Conservation (phyloP, 1,140 invertebrate genomes). For the Drosophila bipectinata region DNA sequence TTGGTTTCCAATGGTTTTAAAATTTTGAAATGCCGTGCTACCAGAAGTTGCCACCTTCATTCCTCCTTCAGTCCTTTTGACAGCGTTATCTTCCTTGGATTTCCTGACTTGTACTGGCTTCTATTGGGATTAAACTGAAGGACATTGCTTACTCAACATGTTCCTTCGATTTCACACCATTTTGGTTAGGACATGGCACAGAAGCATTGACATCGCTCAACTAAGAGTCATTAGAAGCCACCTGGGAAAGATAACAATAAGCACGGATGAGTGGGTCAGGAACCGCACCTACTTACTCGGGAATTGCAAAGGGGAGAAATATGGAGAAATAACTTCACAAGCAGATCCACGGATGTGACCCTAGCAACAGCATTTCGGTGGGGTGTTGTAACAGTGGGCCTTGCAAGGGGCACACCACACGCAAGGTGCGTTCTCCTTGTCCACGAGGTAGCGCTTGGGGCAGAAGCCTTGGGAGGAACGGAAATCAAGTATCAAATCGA, state of each 20-base stretch:
- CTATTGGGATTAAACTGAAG: not conserved
- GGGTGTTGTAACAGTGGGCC: slow-evolving; percentile 79
- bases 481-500: slow-evolving; percentile 1
- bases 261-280: not conserved
- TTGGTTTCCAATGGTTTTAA: too few species aligned
- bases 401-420: slow-evolving; percentile 75
- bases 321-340: not conserved
- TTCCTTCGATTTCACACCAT: not conserved
- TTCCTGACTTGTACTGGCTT: not conserved
- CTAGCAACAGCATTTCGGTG: slow-evolving; percentile 74
- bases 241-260: slow-evolving; percentile 13
- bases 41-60: too few species aligned
- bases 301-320: not conserved
- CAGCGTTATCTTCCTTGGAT: too few species aligned
- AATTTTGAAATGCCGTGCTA: too few species aligned
- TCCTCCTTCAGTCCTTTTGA: too few species aligned
- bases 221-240: slow-evolving; percentile 18
- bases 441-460: slow-evolving; percentile 47
- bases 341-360: not conserved
- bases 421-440: slow-evolving; percentile 55
- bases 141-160: slow-evolving; percentile 8
- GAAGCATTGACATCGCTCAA: not conserved
- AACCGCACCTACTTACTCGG: slow-evolving; percentile 19
- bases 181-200: not conserved
- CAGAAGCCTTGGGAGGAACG: slow-evolving; percentile 30